Conservation (phyloP, 2,888 invertebrate genomes). For the Drosophila recens region DNA sequence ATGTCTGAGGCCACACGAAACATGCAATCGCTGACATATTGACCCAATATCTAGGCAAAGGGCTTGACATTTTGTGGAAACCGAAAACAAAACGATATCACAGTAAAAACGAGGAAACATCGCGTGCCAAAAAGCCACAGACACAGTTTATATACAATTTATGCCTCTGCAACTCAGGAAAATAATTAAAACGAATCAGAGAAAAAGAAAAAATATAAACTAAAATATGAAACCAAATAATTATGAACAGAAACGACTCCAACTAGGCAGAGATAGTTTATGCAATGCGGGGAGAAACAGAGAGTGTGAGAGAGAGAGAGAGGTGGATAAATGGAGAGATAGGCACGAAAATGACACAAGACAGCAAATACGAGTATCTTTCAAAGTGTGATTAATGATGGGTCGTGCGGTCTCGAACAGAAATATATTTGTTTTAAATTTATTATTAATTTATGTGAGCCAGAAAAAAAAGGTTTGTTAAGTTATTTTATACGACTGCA, state of each 20-base stretch:
- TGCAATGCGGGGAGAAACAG: slow-evolving; percentile 20
- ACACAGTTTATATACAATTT: slow-evolving; percentile 71
- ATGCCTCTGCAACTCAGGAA: slow-evolving; percentile 72
- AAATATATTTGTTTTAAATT: slow-evolving; percentile 78
- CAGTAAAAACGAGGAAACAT: slow-evolving; percentile 63
- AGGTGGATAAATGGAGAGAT: slow-evolving; percentile 5
- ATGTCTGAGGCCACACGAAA: slow-evolving; percentile 78
- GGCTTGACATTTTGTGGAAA: slow-evolving; percentile 79
- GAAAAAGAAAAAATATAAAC: slow-evolving; percentile 29
- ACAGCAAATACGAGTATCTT: slow-evolving; percentile 57
- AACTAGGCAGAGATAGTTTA: slow-evolving; percentile 49
- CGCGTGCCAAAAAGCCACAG: slow-evolving; percentile 80
- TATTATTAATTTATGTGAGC: slow-evolving; percentile 73
- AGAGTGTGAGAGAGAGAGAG: slow-evolving; percentile 1
- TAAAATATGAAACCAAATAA: slow-evolving; percentile 60
- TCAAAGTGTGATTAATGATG: slow-evolving; percentile 70
- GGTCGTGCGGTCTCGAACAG: slow-evolving; percentile 70
- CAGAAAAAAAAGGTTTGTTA: slow-evolving; percentile 20
- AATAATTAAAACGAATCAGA: slow-evolving; percentile 75
- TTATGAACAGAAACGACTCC: slow-evolving; percentile 62
- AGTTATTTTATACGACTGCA: slow-evolving; percentile 29
- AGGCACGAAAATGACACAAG: slow-evolving; percentile 71
- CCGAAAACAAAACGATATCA: slow-evolving; percentile 61
- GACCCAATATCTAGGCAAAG: slow-evolving; percentile 81
- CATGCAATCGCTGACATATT: slow-evolving; percentile 80